phyloP scores from a whole-genome alignment of 64 coral and sea anemone species.

The Montipora sp. region DNA sequence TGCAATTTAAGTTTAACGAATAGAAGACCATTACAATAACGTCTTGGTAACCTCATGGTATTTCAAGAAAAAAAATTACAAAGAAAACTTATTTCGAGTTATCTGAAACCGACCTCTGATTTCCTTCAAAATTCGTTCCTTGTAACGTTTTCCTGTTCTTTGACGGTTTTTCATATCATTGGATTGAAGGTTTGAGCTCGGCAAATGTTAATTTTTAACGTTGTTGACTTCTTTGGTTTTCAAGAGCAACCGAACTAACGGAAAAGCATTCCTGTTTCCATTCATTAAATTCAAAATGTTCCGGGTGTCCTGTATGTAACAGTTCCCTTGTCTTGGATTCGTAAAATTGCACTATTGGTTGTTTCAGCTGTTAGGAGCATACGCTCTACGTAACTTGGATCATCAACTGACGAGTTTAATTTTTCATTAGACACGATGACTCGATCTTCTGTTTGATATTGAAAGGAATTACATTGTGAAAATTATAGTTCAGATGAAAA shows the following conservation, averaged over 20 bases:
- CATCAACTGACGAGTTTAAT: slow-evolving; percentile 67
- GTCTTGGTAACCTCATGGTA: background rate
- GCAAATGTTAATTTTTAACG: background rate
- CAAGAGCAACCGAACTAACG: slow-evolving; percentile 37
- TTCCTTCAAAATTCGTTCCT: background rate
- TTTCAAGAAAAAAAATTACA: background rate
- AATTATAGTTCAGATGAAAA: slow-evolving; percentile 69
- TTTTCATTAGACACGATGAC: slow-evolving; percentile 89
- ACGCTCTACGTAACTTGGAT: slow-evolving; percentile 87
- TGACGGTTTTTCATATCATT: background rate
- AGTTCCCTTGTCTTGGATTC: slow-evolving; percentile 59
- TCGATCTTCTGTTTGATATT: slow-evolving; percentile 59
- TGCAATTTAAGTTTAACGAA: background rate
- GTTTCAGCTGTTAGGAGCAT: slow-evolving; percentile 64
- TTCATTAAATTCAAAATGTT: slow-evolving; percentile 20
- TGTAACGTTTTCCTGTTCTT: no score
- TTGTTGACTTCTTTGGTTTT: background rate
- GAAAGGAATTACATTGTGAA: slow-evolving; percentile 78
- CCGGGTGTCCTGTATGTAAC: slow-evolving; percentile 58
- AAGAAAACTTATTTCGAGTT: background rate
- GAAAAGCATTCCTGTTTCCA: slow-evolving; percentile 51
- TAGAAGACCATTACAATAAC: background rate
- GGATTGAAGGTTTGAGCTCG: background rate
- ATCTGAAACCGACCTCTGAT: background rate
- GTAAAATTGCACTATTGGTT: slow-evolving; percentile 67